Evolutionary conservation across 2,888 invertebrate species (phyloP).

Genomic region (Allophyes oxyacanthae): DNA sequence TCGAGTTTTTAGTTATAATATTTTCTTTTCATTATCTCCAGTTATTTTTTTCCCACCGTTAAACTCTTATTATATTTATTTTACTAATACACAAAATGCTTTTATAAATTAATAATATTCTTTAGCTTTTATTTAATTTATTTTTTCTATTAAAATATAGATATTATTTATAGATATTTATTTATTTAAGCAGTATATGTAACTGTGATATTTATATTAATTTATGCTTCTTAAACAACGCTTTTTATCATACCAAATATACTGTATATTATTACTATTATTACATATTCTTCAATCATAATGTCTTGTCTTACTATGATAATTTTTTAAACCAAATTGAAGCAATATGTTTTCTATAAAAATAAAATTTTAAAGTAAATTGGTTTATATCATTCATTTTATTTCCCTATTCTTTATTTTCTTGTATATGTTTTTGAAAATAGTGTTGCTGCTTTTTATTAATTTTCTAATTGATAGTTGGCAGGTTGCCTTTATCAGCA

Average conservation of each 20-base stretch:
- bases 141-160: conserved; percentile 14
- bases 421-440: too few relatives aligned
- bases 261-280: conserved; percentile 30
- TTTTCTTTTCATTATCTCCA: neutral
- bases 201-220: conserved; percentile 75
- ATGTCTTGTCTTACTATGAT: neutral
- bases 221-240: conserved; percentile 51
- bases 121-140: conserved; percentile 11
- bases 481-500: too few relatives aligned
- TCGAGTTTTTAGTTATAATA: conserved; percentile 8
- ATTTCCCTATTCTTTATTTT: too few relatives aligned
- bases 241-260: conserved; percentile 45
- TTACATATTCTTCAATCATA: neutral
- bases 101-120: conserved; percentile 15
- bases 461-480: too few relatives aligned
- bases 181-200: conserved; percentile 71
- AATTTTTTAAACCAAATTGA: neutral
- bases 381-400: too few relatives aligned
- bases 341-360: conserved; percentile 18
- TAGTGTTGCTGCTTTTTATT: too few relatives aligned
- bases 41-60: conserved; percentile 14
- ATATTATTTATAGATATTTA: conserved; percentile 6
- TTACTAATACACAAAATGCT: conserved; percentile 13
- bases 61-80: conserved; percentile 13
- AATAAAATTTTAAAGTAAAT: too few relatives aligned